Evolutionary conservation across 2,113 vertebrate species (phyloP), one percentile per base, ranked within the genome.

Genomic region (Narcine bancroftii): DNA sequence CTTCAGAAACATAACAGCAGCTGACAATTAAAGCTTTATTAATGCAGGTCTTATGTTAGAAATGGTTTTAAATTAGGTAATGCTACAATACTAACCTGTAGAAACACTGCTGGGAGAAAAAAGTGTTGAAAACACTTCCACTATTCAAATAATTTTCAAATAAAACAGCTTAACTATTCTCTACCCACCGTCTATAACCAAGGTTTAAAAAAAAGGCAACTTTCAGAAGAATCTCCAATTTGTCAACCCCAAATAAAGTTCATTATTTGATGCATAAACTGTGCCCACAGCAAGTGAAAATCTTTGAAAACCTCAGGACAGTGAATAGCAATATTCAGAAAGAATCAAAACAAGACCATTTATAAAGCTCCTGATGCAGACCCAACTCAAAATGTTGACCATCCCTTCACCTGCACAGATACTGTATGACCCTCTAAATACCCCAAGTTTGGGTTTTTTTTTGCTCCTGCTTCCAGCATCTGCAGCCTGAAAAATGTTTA

Each of bases 1-100:
- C 89, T 91, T 69, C 66, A 65, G 89, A 91, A 91, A 47, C 89
- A 33, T 45, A 69, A 63, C 89, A 91, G 39, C 89, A 91, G 63
- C 39, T 91, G 89, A 91, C 42, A 69, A 87, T 60, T 87, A 87
- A 69, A 39, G 39, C 89, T 69, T 69, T 69, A 42, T 65, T 91
- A 26, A 91, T 45, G 26, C 36, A 36, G 65, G 42, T 69, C 89
- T 91, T 69, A 42, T 69, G 39, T 45, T 91, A 6, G 11, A 45
- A 91, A 19, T 4, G 1, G 26, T 69, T 69, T n/a, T 91, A 26
- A 33, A 69, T 45, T 21, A 45, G 24, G 39, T 69, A 69, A 29
- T 71, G 24, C 89, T 17, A 26, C 10, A 91, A 66, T 91, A 91
- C 45, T 39, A 89, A 2, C 17, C 3, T 63, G 29, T 6, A 63